Evolutionary conservation across 2,113 vertebrate species (phyloP), one percentile per base, ranked within the genome.

Genomic region (Pteruthius melanotis): DNA sequence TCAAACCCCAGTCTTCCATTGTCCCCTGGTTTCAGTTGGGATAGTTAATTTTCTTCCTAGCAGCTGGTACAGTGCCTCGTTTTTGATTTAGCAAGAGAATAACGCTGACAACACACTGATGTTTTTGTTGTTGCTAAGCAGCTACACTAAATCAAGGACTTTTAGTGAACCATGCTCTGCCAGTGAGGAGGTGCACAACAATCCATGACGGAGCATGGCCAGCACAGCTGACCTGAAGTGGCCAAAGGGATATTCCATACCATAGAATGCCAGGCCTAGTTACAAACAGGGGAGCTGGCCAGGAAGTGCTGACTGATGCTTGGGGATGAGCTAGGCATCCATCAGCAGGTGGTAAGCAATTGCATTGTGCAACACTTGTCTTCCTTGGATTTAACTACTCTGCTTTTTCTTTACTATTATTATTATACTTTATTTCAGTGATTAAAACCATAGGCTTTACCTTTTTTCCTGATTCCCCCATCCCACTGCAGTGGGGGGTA

Each of bases 401-500:
- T 64, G 15, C 22, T 8, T 50, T 57, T 50, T 56, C 49, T 49
- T 80, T 35, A 42, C 18, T 50, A 56, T 56, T 74, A 47, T 28
- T 31, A 47, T 42, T 44, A 33, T 2, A 37, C 4, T 31, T 56
- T 18, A 56, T 15, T 42, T 35, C 49, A 56, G 22, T 56, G 21
- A 54, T 40, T n/a, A 54, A 63, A 54, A 16, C 7, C 42, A 49
- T 20, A 35, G 13, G 30, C 65, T 81, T 44, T 37, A 30, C 37
- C 10, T 39, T 37, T 57, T 49, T 35, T 64, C 33, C 12, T 28
- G 10, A 72, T 23, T 59, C 10, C 23, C 40, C 15, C 33, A 59
- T 39, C 27, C 33, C 33, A 44, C 27, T 0, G 1, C 2, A 3
- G 15, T 22, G 15, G 23, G 8, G 39, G 15, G 0, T 40, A 10